Base-by-base conservation (phyloP, 2,888 invertebrate species). In the Spatulosminthurus flaviceps region DNA sequence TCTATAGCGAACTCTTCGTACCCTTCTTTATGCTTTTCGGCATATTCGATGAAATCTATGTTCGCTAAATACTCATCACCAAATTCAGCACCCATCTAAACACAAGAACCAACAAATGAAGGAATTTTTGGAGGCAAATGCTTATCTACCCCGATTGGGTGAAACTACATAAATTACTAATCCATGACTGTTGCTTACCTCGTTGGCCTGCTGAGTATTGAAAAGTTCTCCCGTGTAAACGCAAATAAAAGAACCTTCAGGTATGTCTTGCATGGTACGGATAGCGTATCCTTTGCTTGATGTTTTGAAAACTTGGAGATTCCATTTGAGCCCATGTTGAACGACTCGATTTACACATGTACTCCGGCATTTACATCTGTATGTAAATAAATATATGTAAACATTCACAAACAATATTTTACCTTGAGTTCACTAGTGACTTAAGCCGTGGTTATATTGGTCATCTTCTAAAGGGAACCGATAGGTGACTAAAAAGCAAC, bases 41-140 rank as follows among this genome's bases (percentile, higher is more conserved):
- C 95, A 0, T 94, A 94, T 88, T 98, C 98, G 26, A 98, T 96
- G 86, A 97, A 96, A 88, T 99, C 98, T 84, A 99, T 88, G 87
- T 98, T 98, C 0, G 98, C 98, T 77, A 98, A 91, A 87, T 98
- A 99, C 87, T 97, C 97, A 87, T 98, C 98, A 0, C 97, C 97
- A 85, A 94, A 95, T 87, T 93, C 93, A 84, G 93, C 90, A 0
- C 96, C 97, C 81, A 88, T 89, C 88, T 89, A 82, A 7, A 71
- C 74, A 43, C 34, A 4, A 34, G 9, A 34, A 34, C 34, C n/a
- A n/a, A n/a, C n/a, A n/a, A n/a, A n/a, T n/a, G n/a, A n/a, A n/a
- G n/a, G n/a, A n/a, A n/a, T n/a, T n/a, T n/a, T n/a, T n/a, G n/a
- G n/a, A n/a, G n/a, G n/a, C n/a, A n/a, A n/a, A n/a, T 7, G 7